Conservation (phyloP, 2,113 vertebrate genomes). For the Todiramphus chloris region DNA sequence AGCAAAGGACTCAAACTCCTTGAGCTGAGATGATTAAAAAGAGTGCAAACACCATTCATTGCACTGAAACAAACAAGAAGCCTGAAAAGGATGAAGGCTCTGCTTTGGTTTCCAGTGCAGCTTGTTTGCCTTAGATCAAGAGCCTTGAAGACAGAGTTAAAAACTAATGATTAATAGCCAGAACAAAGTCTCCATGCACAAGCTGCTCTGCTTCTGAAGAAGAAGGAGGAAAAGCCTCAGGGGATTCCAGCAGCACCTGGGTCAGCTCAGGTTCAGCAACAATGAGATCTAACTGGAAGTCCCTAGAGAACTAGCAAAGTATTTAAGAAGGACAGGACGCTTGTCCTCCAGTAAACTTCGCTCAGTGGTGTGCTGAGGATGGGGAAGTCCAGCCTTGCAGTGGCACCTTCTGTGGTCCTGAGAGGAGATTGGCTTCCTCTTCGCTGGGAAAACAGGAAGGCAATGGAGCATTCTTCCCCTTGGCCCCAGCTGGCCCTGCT, state of each 20-base stretch:
- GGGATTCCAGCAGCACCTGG: background rate
- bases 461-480: background rate
- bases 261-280: background rate
- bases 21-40: background rate
- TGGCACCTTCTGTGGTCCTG: background rate
- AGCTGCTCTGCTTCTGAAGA: background rate
- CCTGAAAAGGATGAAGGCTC: background rate
- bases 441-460: background rate
- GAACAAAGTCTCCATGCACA: background rate
- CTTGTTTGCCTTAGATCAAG: background rate
- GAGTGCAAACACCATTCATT: background rate
- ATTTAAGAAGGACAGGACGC: background rate
- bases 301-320: background rate
- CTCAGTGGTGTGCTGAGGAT: background rate
- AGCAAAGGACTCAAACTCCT: background rate
- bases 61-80: background rate
- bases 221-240: background rate
- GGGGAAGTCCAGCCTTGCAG: background rate
- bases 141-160: background rate
- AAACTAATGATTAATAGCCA: background rate
- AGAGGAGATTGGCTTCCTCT: background rate
- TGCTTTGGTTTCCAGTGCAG: background rate
- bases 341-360: background rate
- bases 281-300: background rate
- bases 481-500: fast-evolving